Evolutionary conservation across 92 coral and sea anemone species (phyloP).

Genomic region (Phenganax stokvisi): DNA sequence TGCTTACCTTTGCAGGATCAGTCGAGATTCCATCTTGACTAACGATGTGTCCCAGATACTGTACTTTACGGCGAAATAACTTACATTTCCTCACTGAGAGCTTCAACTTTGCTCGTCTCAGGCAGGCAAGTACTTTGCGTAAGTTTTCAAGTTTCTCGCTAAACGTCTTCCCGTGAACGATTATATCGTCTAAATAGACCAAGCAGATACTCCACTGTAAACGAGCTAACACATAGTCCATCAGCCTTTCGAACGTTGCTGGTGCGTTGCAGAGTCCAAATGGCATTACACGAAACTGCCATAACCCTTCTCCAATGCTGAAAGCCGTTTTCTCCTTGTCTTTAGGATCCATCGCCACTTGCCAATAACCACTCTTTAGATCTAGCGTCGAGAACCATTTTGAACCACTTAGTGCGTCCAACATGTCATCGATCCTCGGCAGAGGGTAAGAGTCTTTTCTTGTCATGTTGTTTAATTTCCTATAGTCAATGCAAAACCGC

Average conservation of each 20-base stretch:
- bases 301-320: no score
- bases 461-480: background rate
- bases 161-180: conserved; percentile 23
- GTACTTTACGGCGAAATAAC: conserved; percentile 43
- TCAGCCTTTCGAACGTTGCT: no score
- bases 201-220: no score
- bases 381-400: no score
- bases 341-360: no score
- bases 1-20: conserved; percentile 45
- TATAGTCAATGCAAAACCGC: background rate
- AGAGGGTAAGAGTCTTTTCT: conserved; percentile 25
- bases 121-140: conserved; percentile 2
- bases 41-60: conserved; percentile 48
- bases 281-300: no score
- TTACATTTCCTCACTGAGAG: conserved; percentile 44
- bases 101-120: conserved; percentile 43
- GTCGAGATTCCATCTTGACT: conserved; percentile 49
- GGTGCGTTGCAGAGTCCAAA: no score
- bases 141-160: conserved; percentile 7
- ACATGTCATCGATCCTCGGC: background rate
- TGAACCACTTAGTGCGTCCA: no score
- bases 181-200: no score
- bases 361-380: no score
- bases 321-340: no score
- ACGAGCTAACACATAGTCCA: no score